Evolutionary conservation across 2,797 vertebrate genomes (phyloP).

Genomic region (Ficedula albicollis): DNA sequence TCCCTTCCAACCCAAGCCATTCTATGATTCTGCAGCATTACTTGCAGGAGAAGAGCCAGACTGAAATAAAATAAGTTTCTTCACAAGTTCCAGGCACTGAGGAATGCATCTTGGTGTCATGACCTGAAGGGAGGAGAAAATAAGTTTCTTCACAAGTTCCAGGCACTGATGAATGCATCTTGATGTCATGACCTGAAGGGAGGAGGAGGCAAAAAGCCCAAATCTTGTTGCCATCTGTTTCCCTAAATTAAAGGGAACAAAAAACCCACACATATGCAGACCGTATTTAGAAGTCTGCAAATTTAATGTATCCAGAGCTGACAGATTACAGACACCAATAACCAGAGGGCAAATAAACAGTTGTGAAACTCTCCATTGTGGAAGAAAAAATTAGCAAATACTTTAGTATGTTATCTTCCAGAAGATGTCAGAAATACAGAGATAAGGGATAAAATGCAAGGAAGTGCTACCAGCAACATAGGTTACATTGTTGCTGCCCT

Average conservation of each 20-base stretch:
- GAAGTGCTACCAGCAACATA: neutral
- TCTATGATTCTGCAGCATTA: neutral
- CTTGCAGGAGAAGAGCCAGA: neutral
- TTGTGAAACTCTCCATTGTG: neutral
- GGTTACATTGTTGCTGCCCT: neutral
- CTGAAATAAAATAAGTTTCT: slow-evolving; percentile 27
- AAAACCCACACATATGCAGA: neutral
- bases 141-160: slow-evolving; percentile 37
- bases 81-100: slow-evolving; percentile 33
- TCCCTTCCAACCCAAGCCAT: neutral
- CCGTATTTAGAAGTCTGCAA: neutral
- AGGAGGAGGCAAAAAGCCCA: neutral
- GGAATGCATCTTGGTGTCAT: slow-evolving; percentile 14
- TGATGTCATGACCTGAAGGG: slow-evolving; percentile 25
- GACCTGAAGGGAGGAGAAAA: slow-evolving; percentile 24
- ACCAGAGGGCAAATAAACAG: neutral
- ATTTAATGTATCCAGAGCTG: neutral
- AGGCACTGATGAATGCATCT: slow-evolving; percentile 5
- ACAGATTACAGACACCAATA: neutral
- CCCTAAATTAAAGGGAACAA: slow-evolving; percentile 19
- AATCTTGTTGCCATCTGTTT: slow-evolving; percentile 35
- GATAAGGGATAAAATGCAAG: neutral
- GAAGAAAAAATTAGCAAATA: neutral
- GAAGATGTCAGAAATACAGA: neutral
- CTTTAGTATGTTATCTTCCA: neutral